These are phyloP conservation scores for Penaeus monodon DNA, from an alignment of 2,888 invertebrate species.

Conservation along the genomic window DNA sequence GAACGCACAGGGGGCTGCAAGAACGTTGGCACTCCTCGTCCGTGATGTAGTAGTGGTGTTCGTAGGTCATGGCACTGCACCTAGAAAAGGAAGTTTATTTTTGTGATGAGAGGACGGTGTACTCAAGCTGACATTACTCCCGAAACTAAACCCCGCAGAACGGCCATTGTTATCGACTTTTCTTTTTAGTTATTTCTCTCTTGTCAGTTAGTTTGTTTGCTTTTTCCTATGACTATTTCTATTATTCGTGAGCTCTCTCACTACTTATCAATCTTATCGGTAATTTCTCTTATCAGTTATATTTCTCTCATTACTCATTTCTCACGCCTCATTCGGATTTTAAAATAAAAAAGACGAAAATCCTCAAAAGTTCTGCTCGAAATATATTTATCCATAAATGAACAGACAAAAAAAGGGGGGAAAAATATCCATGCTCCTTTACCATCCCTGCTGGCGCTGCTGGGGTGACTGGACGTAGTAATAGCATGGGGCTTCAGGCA, in stretches of 20 bases:
- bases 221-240: too few species aligned
- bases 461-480: slow-evolving; percentile 22
- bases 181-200: too few species aligned
- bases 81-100: not conserved
- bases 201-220: too few species aligned
- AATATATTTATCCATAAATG: not conserved
- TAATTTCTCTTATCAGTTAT: too few species aligned
- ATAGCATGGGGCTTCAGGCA: slow-evolving; percentile 29
- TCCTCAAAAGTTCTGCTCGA: not conserved
- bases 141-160: not conserved
- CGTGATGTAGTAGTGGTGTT: slow-evolving; percentile 26
- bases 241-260: too few species aligned
- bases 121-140: not conserved
- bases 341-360: too few species aligned
- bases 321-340: too few species aligned
- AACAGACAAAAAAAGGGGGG: not conserved
- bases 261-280: too few species aligned
- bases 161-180: too few species aligned
- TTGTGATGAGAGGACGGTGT: not conserved
- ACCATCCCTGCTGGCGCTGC: slow-evolving; percentile 26
- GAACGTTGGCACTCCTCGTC: slow-evolving; percentile 26
- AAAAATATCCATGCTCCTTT: not conserved
- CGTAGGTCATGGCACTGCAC: slow-evolving; percentile 38
- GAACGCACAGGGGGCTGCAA: slow-evolving; percentile 25
- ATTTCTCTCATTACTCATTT: too few species aligned